Base-by-base conservation (phyloP, 2,797 vertebrate species). In the Emydoidea blandingii region DNA sequence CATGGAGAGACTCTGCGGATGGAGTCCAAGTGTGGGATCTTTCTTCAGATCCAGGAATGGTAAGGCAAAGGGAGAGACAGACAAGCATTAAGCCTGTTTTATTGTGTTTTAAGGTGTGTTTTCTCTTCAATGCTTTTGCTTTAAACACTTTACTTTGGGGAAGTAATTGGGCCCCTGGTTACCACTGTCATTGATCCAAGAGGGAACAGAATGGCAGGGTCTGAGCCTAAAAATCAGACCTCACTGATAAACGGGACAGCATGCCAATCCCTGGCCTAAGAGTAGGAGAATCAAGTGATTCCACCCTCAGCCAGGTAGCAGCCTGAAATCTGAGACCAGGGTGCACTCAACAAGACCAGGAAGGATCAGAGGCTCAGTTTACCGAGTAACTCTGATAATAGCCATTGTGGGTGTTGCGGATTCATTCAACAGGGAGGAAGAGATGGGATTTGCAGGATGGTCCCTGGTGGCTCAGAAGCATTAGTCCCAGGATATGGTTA, bases 191-290 rank as follows among this genome's bases (percentile, higher is more conserved):
- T 0, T 83, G 23, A 6, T 9, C 12, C 57, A 72, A 96, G 53
- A n/a, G 19, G 29, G 23, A 82, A 14, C 25, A 5, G 11, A 79
- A 8, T 31, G 83, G 56, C 0, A 0, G 14, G 12, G 41, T 10
- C 54, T 78, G 49, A 52, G 10, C 3, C 5, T 15, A 53, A 19
- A 74, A 74, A 1, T 0, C 8, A 82, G 79, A 54, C 15, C 1
- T 0, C 0, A 23, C 1, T 2, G 54, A 81, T 6, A 2, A 29
- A 37, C 14, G 4, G 1, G 5, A 1, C 0, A 0, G 41, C 4
- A 65, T 4, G 12, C 57, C 27, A 59, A 27, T 25, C 54, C 25
- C 62, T 9, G 16, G 34, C 16, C 65, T 12, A 21, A 10, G 5
- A 37, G n/a, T 9, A 37, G 18, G 65, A 74, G 37, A 74, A 74